phyloP scores from a whole-genome alignment of 2,888 invertebrate species.

The Drosophila subquinaria region DNA sequence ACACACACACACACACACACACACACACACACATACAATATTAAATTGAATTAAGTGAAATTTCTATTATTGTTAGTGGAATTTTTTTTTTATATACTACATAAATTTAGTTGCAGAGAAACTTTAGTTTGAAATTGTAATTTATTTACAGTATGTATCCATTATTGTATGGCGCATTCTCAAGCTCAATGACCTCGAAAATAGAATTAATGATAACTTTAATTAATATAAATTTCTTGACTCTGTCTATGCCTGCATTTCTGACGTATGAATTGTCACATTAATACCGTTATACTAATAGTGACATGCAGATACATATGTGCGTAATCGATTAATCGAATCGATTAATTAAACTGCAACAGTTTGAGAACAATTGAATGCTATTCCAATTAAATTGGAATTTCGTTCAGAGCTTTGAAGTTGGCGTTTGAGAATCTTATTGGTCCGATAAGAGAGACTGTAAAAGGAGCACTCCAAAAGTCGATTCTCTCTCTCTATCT shows the following conservation, averaged over 20 bases:
- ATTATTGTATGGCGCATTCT: background rate
- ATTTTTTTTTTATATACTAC: conserved; percentile 32
- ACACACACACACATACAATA: background rate
- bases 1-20: background rate
- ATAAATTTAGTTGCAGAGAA: conserved; percentile 9
- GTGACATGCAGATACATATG: conserved; percentile 2
- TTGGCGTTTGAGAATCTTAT: conserved; percentile 28
- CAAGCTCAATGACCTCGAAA: conserved; percentile 53
- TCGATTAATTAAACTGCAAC: conserved; percentile 41
- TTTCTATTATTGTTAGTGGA: conserved; percentile 48
- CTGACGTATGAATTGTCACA: background rate
- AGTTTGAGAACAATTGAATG: conserved; percentile 6
- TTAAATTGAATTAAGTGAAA: conserved; percentile 73
- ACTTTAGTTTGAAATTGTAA: conserved; percentile 30
- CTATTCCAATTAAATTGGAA: conserved; percentile 30
- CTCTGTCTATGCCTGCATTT: background rate
- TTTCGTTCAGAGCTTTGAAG: conserved; percentile 10
- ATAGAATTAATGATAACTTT: conserved; percentile 7
- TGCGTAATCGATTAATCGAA: conserved; percentile 31
- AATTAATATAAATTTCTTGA: conserved; percentile 25
- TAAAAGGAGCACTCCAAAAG: conserved; percentile 31
- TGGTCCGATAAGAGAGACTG: conserved; percentile 28
- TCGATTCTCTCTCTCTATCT: background rate
- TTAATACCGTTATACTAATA: conserved; percentile 1
- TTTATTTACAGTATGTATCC: conserved; percentile 8